phyloP scores from a whole-genome alignment of 2,888 invertebrate species.

The Liopterus haemorrhoidalis region DNA sequence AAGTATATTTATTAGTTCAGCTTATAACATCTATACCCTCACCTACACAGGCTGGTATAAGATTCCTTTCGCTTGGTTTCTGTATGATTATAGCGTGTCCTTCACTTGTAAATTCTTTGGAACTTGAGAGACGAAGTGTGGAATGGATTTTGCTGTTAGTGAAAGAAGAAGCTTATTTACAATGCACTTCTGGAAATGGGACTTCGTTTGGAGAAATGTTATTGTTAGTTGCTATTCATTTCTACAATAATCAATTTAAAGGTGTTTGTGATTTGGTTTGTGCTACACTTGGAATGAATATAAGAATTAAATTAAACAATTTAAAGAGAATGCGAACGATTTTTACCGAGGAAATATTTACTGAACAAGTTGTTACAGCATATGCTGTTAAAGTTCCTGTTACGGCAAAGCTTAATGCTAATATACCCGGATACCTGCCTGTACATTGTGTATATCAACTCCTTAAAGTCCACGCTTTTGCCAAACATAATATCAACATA shows the following conservation, averaged over 20 bases:
- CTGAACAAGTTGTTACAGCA: slow-evolving; percentile 91
- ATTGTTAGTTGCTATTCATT: slow-evolving; percentile 91
- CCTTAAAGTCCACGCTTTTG: slow-evolving; percentile 86
- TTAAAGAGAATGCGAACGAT: slow-evolving; percentile 84
- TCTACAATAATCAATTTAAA: slow-evolving; percentile 88
- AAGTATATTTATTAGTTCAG: slow-evolving; percentile 75
- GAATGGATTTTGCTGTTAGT: slow-evolving; percentile 94
- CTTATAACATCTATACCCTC: slow-evolving; percentile 83
- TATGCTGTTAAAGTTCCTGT: slow-evolving; percentile 95
- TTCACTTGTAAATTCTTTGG: slow-evolving; percentile 62
- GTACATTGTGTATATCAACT: slow-evolving; percentile 95
- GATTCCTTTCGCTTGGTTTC: slow-evolving; percentile 86
- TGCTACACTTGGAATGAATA: slow-evolving; percentile 91
- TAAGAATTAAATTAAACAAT: slow-evolving; percentile 79
- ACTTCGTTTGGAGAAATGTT: slow-evolving; percentile 94
- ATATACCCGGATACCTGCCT: slow-evolving; percentile 85
- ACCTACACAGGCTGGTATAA: slow-evolving; percentile 83
- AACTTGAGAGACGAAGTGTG: slow-evolving; percentile 78
- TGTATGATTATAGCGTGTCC: slow-evolving; percentile 94
- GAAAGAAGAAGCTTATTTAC: slow-evolving; percentile 82
- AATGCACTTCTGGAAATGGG: slow-evolving; percentile 74
- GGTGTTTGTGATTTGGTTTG: slow-evolving; percentile 92
- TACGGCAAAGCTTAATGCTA: slow-evolving; percentile 78
- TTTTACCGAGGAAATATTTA: slow-evolving; percentile 92
- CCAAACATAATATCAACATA: slow-evolving; percentile 92